phyloP scores from a whole-genome alignment of 2,797 vertebrate species.

The Atherinosoma microstoma region DNA sequence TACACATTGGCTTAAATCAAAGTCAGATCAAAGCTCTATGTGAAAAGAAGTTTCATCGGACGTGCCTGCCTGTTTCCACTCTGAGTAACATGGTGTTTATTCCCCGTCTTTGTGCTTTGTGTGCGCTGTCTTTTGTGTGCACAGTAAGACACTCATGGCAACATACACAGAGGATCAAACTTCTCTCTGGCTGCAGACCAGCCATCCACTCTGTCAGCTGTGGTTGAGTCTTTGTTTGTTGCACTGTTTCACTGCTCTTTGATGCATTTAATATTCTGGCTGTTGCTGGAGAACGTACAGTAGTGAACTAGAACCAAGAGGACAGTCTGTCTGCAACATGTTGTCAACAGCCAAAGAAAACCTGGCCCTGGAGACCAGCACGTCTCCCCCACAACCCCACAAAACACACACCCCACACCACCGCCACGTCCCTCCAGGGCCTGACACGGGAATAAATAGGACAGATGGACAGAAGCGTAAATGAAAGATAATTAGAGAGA shows the following conservation, averaged over 20 bases:
- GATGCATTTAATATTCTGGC: conserved; percentile 82
- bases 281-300: conserved; percentile 72
- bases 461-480: conserved; percentile 46
- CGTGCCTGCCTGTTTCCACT: conserved; percentile 78
- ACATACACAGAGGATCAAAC: conserved; percentile 79
- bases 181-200: conserved; percentile 74
- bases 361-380: conserved; percentile 35
- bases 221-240: conserved; percentile 83
- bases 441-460: conserved; percentile 42
- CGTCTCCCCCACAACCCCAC: conserved; percentile 16
- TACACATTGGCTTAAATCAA: conserved; percentile 66
- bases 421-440: conserved; percentile 25
- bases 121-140: conserved; percentile 55
- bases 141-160: conserved; percentile 50
- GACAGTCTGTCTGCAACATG: conserved; percentile 82
- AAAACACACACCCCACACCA: too few relatives aligned
- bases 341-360: conserved; percentile 63
- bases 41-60: conserved; percentile 71
- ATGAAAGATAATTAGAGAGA: conserved; percentile 43
- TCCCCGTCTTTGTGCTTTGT: conserved; percentile 69
- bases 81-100: conserved; percentile 77
- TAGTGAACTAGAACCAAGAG: conserved; percentile 76
- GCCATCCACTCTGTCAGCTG: conserved; percentile 79
- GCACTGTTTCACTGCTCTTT: conserved; percentile 78
- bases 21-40: conserved; percentile 73